Conservation (phyloP, 2,113 vertebrate genomes). For the Eulemur rufifrons region DNA sequence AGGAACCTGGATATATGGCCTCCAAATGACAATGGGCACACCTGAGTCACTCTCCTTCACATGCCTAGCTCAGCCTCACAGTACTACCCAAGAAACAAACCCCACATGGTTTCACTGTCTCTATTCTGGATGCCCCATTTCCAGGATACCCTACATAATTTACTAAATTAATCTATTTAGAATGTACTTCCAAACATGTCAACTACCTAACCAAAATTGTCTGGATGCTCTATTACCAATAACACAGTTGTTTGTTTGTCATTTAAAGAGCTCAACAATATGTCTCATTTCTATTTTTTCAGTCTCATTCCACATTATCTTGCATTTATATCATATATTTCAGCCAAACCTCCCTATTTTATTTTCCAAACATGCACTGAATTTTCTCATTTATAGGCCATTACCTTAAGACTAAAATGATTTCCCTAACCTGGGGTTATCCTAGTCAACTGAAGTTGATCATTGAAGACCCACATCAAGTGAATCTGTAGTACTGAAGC, state of each 20-base stretch:
- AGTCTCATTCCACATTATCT: not conserved
- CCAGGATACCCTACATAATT: not conserved
- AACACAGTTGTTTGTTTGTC: not conserved
- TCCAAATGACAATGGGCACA: not conserved
- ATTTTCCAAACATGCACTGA: not conserved
- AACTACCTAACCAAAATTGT: not conserved
- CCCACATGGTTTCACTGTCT: not conserved
- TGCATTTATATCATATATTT: not conserved
- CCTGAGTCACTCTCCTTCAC: not conserved
- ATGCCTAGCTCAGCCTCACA: not conserved
- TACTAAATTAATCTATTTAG: not conserved
- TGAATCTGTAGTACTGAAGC: not conserved
- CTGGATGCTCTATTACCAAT: not conserved
- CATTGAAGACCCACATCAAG: not conserved
- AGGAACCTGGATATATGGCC: not conserved
- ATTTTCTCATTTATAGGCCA: not conserved
- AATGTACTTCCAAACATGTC: not conserved
- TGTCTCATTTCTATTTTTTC: slow-evolving; percentile 34
- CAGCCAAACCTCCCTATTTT: not conserved
- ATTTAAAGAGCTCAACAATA: not conserved
- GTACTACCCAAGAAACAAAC: not conserved
- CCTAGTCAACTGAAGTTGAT: not conserved
- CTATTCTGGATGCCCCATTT: not conserved
- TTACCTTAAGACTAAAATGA: not conserved
- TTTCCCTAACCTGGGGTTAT: not conserved